Evolutionary conservation across 2,888 invertebrate species (phyloP).

Genomic region (Sesamia inferens): DNA sequence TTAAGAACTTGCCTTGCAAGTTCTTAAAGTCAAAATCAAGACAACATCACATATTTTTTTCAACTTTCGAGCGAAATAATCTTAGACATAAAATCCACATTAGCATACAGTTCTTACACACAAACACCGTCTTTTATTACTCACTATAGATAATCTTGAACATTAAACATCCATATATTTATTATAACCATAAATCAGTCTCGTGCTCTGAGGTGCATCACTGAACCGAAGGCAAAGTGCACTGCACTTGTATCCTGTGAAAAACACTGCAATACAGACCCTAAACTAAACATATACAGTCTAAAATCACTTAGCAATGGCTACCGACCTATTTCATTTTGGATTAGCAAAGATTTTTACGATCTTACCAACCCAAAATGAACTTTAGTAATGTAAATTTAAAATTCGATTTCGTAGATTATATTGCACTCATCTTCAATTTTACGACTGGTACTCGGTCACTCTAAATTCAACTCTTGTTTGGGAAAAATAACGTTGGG

Average conservation of each 20-base stretch:
- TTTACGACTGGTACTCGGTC: constrained; percentile 69
- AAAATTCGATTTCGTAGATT: constrained; percentile 75
- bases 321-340: constrained; percentile 62
- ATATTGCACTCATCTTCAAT: constrained; percentile 67
- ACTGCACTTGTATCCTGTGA: constrained; percentile 79
- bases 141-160: constrained; percentile 84
- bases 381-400: constrained; percentile 72
- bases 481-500: constrained; percentile 32
- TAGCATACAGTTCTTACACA: constrained; percentile 67
- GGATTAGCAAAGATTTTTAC: constrained; percentile 53
- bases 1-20: too few species aligned
- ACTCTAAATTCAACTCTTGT: constrained; percentile 61
- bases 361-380: constrained; percentile 71
- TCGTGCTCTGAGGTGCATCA: constrained; percentile 84
- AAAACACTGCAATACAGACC: constrained; percentile 57
- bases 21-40: constrained; percentile 27
- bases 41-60: constrained; percentile 50
- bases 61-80: constrained; percentile 50
- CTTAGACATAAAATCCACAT: constrained; percentile 64
- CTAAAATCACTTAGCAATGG: constrained; percentile 37
- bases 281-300: constrained; percentile 23
- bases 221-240: constrained; percentile 81
- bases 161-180: constrained; percentile 88
- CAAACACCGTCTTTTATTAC: constrained; percentile 70
- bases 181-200: constrained; percentile 89